Evolutionary conservation across 2,797 vertebrate genomes (phyloP).

Genomic region (Taeniopygia guttata): DNA sequence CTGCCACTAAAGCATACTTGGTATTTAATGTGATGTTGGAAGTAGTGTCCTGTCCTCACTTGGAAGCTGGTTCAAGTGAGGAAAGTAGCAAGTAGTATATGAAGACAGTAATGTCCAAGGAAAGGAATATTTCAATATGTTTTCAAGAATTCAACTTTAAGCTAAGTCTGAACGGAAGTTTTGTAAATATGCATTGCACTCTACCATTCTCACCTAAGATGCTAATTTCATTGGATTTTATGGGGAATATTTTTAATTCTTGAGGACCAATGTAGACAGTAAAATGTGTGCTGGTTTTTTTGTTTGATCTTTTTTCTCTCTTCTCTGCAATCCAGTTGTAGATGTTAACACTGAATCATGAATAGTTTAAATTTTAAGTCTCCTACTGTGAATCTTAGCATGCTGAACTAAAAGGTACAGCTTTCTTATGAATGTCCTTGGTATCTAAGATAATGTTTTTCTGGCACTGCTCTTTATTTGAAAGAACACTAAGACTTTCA

Average conservation of each 20-base stretch:
- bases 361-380: neutral
- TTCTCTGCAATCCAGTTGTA: neutral
- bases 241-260: neutral
- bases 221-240: neutral
- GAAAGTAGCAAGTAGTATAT: neutral
- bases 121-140: neutral
- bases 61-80: neutral
- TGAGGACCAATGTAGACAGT: neutral
- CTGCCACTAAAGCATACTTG: neutral
- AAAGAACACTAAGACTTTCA: neutral
- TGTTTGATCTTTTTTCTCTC: neutral
- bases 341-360: neutral
- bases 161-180: neutral
- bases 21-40: neutral
- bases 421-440: neutral
- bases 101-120: neutral
- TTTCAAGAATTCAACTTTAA: neutral
- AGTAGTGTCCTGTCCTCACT: neutral
- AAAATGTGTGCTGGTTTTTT: neutral
- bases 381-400: neutral
- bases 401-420: neutral
- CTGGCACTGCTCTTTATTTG: neutral
- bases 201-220: neutral
- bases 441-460: neutral
- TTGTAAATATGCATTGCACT: neutral